Percentiles rank a stretch among this genome's conserved stretches.
Evolutionary conservation across 1,140 invertebrate genomes (phyloP).

Genomic region (Carcinoscorpius rotundicauda): DNA sequence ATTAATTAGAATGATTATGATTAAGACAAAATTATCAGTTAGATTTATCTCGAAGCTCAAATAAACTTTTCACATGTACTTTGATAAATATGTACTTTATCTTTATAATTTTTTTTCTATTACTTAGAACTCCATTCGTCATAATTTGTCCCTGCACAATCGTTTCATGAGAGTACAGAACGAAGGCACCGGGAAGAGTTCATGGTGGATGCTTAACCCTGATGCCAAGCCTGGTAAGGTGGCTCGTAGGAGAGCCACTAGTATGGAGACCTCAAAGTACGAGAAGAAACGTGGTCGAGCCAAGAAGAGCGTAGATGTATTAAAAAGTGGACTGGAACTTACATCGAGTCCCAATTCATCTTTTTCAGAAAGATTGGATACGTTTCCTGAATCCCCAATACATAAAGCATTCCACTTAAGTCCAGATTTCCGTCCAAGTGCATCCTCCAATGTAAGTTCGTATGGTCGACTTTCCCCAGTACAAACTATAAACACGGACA

Average conservation of each 20-base stretch:
- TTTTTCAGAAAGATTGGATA: slow-evolving; percentile 73
- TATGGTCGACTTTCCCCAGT: background rate
- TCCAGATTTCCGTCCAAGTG: background rate
- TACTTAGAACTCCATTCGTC: slow-evolving; percentile 96
- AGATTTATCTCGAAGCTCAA: too few species aligned
- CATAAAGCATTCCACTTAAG: background rate
- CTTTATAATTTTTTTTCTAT: slow-evolving; percentile 27
- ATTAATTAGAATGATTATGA: too few species aligned
- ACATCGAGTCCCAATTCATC: slow-evolving; percentile 79
- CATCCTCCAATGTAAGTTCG: background rate
- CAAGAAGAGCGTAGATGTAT: slow-evolving; percentile 52
- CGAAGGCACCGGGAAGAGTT: slow-evolving; percentile 97
- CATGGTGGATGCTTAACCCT: slow-evolving; percentile 99
- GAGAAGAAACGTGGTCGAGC: slow-evolving; percentile 82
- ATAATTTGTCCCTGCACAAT: slow-evolving; percentile 97
- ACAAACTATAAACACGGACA: background rate
- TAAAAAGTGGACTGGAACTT: slow-evolving; percentile 53
- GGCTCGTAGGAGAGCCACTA: slow-evolving; percentile 76
- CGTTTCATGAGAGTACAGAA: slow-evolving; percentile 99
- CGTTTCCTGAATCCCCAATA: slow-evolving; percentile 63
- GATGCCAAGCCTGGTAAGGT: slow-evolving; percentile 95
- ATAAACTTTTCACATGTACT: too few species aligned
- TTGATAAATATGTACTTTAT: too few species aligned
- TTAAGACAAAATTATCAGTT: too few species aligned
- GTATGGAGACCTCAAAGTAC: slow-evolving; percentile 72